Evolutionary conservation across 2,797 vertebrate genomes (phyloP).

Genomic region (Lepidocolaptes lacrymiger): DNA sequence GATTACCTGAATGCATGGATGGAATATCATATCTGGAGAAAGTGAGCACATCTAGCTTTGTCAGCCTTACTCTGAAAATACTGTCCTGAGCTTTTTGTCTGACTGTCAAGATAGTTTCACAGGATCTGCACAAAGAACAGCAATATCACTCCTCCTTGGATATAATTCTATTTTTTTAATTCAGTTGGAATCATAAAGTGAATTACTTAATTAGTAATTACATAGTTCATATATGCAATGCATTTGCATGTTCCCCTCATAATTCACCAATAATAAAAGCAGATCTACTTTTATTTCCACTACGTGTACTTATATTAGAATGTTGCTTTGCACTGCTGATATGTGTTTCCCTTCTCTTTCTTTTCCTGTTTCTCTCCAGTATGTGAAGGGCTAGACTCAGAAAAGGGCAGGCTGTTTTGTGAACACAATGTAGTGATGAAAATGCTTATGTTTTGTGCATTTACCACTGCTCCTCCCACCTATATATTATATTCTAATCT

Average conservation of each 20-base stretch:
- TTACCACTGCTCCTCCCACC: not conserved
- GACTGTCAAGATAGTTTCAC: not conserved
- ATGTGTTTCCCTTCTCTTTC: not conserved
- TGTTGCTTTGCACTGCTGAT: not conserved
- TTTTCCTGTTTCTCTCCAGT: not conserved
- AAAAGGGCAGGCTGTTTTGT: not conserved
- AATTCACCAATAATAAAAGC: constrained; percentile 21
- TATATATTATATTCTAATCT: not conserved
- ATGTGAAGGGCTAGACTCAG: not conserved
- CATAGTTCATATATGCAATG: not conserved
- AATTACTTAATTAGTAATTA: constrained; percentile 3
- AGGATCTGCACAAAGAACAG: not conserved
- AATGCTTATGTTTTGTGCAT: not conserved
- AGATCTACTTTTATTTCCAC: constrained; percentile 5
- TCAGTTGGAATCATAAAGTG: constrained; percentile 18
- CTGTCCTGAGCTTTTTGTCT: not conserved
- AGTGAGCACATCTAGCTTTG: not conserved
- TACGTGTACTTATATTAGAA: not conserved
- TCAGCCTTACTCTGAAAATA: not conserved
- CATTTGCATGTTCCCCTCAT: constrained; percentile 25
- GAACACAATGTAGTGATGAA: not conserved
- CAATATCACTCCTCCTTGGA: not conserved
- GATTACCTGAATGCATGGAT: not conserved
- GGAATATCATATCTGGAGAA: not conserved
- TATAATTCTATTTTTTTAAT: not conserved